phyloP scores from a whole-genome alignment of 2,888 invertebrate genomes.

The Drosophila borealis region DNA sequence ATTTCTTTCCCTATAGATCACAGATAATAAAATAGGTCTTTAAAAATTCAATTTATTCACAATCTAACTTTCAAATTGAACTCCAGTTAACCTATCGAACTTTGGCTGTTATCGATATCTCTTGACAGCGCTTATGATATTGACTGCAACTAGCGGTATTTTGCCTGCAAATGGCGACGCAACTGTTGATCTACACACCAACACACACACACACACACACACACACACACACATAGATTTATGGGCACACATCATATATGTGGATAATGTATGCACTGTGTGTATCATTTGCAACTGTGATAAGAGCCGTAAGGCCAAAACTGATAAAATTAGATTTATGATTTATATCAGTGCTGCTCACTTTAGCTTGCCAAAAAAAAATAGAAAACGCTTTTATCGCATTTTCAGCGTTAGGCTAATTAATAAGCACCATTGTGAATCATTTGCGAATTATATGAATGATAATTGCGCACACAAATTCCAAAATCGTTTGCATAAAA shows the following conservation, averaged over 20 bases:
- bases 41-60: too few species aligned
- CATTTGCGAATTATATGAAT: constrained; percentile 40
- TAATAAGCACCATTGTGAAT: constrained; percentile 26
- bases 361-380: constrained; percentile 10
- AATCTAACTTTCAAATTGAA: background rate
- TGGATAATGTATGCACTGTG: constrained; percentile 43
- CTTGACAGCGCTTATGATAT: constrained; percentile 4
- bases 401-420: constrained; percentile 22
- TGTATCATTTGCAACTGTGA: constrained; percentile 65
- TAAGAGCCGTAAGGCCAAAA: constrained; percentile 48
- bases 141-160: constrained; percentile 21
- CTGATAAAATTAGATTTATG: constrained; percentile 73
- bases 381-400: constrained; percentile 15
- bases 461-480: constrained; percentile 47
- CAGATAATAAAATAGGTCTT: too few species aligned
- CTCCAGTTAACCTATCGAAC: constrained; percentile 10
- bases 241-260: constrained; percentile 9
- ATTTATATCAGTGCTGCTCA: constrained; percentile 48
- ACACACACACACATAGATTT: background rate
- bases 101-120: constrained; percentile 32
- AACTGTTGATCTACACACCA: constrained; percentile 18
- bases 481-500: constrained; percentile 53
- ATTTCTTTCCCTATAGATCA: background rate
- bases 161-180: constrained; percentile 55
- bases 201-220: background rate